These are phyloP conservation scores for Patiria pectinifera DNA, from an alignment of 53 echinoderm and acorn worm species.

Conservation along the genomic window DNA sequence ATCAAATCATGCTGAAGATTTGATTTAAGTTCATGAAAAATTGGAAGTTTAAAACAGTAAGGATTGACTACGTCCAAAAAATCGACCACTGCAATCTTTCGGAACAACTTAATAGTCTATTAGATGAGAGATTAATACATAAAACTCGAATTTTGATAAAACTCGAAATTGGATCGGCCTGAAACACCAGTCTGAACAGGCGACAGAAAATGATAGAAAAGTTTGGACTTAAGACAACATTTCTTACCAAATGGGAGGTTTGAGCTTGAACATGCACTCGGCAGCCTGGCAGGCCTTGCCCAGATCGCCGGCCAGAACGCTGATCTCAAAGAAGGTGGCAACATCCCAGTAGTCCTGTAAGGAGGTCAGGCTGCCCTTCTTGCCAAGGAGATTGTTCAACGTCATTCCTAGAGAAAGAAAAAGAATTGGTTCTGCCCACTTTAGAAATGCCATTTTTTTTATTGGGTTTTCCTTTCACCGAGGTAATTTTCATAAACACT, in stretches of 20 bases:
- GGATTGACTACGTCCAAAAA: too few relatives aligned
- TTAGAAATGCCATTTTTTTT: not conserved
- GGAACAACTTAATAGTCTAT: too few relatives aligned
- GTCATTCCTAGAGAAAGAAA: constrained; percentile 81
- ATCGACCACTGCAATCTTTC: too few relatives aligned
- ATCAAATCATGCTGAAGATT: too few relatives aligned
- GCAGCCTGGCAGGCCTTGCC: constrained; percentile 94
- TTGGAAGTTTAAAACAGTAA: too few relatives aligned
- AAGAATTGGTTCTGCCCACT: not conserved
- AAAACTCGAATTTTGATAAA: too few relatives aligned
- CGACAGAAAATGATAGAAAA: too few relatives aligned
- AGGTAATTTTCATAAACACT: too few relatives aligned
- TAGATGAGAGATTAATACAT: not conserved
- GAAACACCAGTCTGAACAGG: too few relatives aligned
- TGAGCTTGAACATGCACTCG: constrained; percentile 98
- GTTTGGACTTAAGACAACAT: not conserved
- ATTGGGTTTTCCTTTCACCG: too few relatives aligned
- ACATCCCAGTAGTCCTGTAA: constrained; percentile 99
- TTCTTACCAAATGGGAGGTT: constrained; percentile 93
- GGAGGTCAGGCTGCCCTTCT: constrained; percentile 90
- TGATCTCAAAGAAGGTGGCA: constrained; percentile 99
- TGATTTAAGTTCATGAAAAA: too few relatives aligned
- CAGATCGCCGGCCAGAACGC: constrained; percentile 91
- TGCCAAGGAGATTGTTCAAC: constrained; percentile 93
- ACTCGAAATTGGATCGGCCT: not conserved